Base-by-base conservation (phyloP, 2,113 vertebrate genomes). In the Urocitellus parryii region DNA sequence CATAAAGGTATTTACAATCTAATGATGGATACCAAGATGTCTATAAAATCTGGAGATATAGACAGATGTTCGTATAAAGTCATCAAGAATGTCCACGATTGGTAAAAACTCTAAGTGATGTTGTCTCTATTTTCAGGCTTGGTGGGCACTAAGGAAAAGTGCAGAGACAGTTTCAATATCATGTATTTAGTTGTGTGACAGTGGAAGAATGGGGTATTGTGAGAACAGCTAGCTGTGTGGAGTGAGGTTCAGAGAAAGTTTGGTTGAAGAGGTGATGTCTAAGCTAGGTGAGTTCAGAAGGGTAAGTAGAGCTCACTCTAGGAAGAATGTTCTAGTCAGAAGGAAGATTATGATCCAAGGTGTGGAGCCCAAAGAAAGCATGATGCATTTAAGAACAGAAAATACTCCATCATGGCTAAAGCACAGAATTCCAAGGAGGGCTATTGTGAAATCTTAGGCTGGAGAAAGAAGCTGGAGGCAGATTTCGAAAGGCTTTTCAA, bases 401-500 rank as follows among this genome's bases (percentile, higher is more conserved):
- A 87, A 56, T 67, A 32, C 72, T 82, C 56, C 14, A 29, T 32
- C 11, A 16, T 65, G 79, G 70, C n/a, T 63, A 25, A 93, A 87
- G 87, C 63, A 29, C 32, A 29, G 94, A 83, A 65, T 83, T 70
- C 51, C 51, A 70, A 22, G 58, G 58, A 68, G 83, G 48, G 9
- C 42, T 58, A 2, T 73, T 84, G 87, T 83, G 22, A 92, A 88
- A 88, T 92, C 37, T 48, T 81, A 45, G 61, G 18, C 78, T 65
- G 37, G 61, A 87, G 58, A 93, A 86, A 76, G 48, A 63, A 80
- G n/a, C 17, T 8, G 58, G 37, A 93, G 76, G 72, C 65, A 48
- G 32, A 96, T 24, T 80, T 65, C 42, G 25, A 89, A 90, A 77
- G 25, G 48, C 32, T 77, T 81, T 96, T 88, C 10, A 77, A 88